Percentiles rank a stretch among this genome's conserved stretches.
Evolutionary conservation across 1,140 invertebrate genomes (phyloP).

Genomic region (Coenobita brevimanus): DNA sequence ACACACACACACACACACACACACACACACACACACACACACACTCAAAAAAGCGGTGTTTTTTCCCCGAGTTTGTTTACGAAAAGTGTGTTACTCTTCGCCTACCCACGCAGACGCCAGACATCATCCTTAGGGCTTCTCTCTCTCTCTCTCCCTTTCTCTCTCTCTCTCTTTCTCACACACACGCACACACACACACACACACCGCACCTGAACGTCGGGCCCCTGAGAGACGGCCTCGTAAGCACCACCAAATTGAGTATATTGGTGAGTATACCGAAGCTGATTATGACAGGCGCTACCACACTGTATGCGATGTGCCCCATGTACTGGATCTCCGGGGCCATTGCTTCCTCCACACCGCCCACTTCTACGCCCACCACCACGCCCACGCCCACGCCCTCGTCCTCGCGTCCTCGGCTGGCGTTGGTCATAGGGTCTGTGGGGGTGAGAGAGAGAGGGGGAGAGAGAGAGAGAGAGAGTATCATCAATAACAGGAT

Average conservation of each 20-base stretch:
- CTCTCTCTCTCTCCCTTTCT: not conserved
- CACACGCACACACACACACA: too few species aligned
- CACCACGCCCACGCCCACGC: constrained; percentile 22
- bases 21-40: not conserved
- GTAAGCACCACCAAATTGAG: constrained; percentile 55
- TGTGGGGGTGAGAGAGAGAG: not conserved
- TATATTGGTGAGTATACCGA: constrained; percentile 47
- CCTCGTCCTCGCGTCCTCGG: constrained; percentile 3
- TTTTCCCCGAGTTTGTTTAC: too few species aligned
- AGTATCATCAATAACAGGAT: not conserved
- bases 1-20: not conserved
- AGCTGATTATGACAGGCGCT: constrained; percentile 53
- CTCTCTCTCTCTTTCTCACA: not conserved
- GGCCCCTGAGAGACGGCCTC: constrained; percentile 40
- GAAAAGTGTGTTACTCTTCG: too few species aligned
- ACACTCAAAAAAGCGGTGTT: too few species aligned
- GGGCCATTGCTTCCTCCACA: constrained; percentile 34
- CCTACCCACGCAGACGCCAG: not conserved
- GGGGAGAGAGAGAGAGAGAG: not conserved
- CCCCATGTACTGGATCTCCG: constrained; percentile 52
- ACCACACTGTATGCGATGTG: constrained; percentile 60
- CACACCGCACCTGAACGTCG: too few species aligned
- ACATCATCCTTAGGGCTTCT: too few species aligned
- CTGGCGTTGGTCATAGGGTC: constrained; percentile 38
- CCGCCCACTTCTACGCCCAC: constrained; percentile 43